Base-by-base conservation (phyloP, 2,888 invertebrate genomes). In the Melanophora roralis region DNA sequence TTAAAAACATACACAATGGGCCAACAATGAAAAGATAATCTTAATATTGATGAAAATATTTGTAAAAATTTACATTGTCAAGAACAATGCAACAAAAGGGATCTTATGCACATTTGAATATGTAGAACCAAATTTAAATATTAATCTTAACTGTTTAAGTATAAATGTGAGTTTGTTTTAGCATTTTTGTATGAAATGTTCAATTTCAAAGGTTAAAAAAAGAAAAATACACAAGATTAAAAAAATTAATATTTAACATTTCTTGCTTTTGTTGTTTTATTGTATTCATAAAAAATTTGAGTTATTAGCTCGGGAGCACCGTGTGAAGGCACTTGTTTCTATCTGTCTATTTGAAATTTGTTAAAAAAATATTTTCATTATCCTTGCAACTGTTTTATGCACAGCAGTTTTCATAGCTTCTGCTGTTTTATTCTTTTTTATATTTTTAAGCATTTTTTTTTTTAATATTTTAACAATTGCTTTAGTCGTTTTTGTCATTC, bases 1-100 rank as follows among this genome's bases (percentile, higher is more conserved):
- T 27, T 19, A 55, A n/a, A 49, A 34, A 62, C 71, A 76, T 5
- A 9, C 51, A 60, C 69, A 74, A 68, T 64, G 65, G 62, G 3
- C 55, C 38, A 72, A 72, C 62, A 76, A 67, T 43, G 60, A 76
- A 51, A 65, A 68, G 72, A 80, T 80, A 57, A 80, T 80, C 80
- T 68, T 36, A 76, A 76, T 72, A 76, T 76, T 80, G 80, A 80
- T 76, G 76, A 80, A 80, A 80, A 80, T 80, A 80, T 80, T 80
- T 80, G 57, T 57, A 68, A 80, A 75, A 68, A 59, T 62, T 40
- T 45, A 32, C 34, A 64, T 55, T 57, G 65, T 74, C 57, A 65
- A 27, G 34, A 67, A 68, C 68, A 75, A 75, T 68, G 45, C 36
- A 45, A 53, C 12, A 38, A 55, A 45, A n/a, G 21, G 34, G 21